Evolutionary conservation across 2,113 vertebrate genomes (phyloP).

Genomic region (Martes martes): DNA sequence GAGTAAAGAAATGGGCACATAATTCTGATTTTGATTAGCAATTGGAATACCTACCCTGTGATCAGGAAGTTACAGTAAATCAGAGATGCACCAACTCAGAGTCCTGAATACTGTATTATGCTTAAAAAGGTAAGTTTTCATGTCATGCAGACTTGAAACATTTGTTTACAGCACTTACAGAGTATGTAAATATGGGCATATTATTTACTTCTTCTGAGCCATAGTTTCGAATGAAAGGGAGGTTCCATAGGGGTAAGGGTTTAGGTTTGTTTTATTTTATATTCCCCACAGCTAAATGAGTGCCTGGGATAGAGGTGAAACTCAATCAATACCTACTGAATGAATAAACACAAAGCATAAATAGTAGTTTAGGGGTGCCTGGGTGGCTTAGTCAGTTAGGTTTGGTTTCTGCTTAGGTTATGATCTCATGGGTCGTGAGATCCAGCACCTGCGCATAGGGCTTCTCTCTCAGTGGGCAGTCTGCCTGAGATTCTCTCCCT

Average conservation of each 20-base stretch:
- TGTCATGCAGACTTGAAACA: neutral
- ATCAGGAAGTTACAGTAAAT: neutral
- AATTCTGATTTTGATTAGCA: neutral
- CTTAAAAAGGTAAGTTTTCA: neutral
- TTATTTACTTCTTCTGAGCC: neutral
- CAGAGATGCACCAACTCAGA: neutral
- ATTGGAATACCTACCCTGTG: neutral
- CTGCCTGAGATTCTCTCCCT: neutral
- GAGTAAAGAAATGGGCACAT: neutral
- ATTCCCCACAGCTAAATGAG: neutral
- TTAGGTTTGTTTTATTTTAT: neutral
- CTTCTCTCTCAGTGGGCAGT: neutral
- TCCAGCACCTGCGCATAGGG: neutral
- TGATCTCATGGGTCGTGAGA: neutral
- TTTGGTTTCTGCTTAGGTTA: neutral
- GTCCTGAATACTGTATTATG: neutral
- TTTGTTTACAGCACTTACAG: neutral
- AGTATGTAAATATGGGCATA: neutral
- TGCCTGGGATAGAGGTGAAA: fast-evolving
- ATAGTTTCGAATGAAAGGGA: neutral
- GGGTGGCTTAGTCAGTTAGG: neutral
- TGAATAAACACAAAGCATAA: neutral
- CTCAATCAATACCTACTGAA: neutral
- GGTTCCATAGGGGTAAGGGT: neutral
- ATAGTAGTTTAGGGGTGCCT: neutral